These are phyloP conservation scores for Ptilorrhoa leucosticta DNA, from an alignment of 2,113 vertebrate genomes.

Conservation along the genomic window DNA sequence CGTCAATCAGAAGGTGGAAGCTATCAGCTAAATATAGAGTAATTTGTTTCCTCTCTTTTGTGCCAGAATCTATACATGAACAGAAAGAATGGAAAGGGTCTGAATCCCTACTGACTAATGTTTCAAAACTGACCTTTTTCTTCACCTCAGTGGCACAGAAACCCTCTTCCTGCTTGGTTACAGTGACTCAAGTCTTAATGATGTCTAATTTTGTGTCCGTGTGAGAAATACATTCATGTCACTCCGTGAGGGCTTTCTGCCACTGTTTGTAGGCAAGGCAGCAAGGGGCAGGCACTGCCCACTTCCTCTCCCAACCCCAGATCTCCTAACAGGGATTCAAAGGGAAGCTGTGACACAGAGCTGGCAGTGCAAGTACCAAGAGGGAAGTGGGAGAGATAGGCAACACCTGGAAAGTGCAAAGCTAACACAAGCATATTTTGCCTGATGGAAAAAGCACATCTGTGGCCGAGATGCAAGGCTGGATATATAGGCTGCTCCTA, in stretches of 20 bases:
- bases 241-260: not conserved
- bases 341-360: not conserved
- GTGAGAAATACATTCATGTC: not conserved
- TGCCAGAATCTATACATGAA: not conserved
- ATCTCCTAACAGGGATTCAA: not conserved
- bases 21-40: not conserved
- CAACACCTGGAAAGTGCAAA: not conserved
- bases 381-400: not conserved
- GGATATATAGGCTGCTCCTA: not conserved
- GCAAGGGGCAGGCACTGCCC: not conserved
- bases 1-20: not conserved
- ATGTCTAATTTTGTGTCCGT: not conserved
- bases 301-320: not conserved
- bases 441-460: not conserved
- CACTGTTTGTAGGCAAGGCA: not conserved
- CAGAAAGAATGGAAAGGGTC: not conserved
- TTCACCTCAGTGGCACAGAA: not conserved
- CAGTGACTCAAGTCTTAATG: not conserved
- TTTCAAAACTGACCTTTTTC: not conserved
- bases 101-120: not conserved
- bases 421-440: not conserved
- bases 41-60: not conserved
- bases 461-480: not conserved
- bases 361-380: not conserved
- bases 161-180: not conserved